Base-by-base conservation (phyloP, 2,797 vertebrate species). In the Propithecus perrieri region DNA sequence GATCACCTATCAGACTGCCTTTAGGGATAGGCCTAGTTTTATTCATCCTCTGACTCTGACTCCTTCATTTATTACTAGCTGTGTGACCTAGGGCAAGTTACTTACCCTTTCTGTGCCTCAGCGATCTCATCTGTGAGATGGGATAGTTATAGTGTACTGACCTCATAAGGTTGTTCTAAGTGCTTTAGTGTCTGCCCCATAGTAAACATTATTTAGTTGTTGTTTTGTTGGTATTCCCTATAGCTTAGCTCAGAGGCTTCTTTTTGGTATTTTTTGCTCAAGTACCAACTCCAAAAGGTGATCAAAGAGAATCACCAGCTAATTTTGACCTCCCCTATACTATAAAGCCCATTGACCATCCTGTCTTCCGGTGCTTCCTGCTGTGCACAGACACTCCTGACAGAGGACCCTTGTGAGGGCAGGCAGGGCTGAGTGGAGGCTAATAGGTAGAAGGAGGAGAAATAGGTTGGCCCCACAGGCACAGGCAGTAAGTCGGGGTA, bases 21-120 rank as follows among this genome's bases (percentile, higher is more conserved):
- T 53, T 33, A 61, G 46, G 50, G 53, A 72, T 48, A 55, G 33
- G 69, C 57, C 76, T 81, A 22, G 35, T 71, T 46, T 84, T 69
- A 55, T 46, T 83, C 33, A 17, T 84, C 50, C 41, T 86, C 59
- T 22, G 78, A 7, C 61, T 57, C n/a, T 18, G 35, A 79, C 61
- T 69, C 46, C 65, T 76, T 76, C 53, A 41, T 69, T 95, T 53
- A 74, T 75, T 84, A 38, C 50, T 78, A 48, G 50, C 83, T 71
- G 10, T n/a, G 35, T 55, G 57, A 88, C 78, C 50, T 46, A 28
- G 28, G 50, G 15, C 50, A 87, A 30, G 24, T 67, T 75, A 18
- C 67, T 61, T 89, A 22, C 75, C 33, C 46, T 75, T 28, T 91
- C 89, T 86, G 38, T 35, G 24, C 84, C 75, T 53, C n/a, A 43